Evolutionary conservation across 53 echinoderm and acorn worm species (phyloP).

Genomic region (Antedon mediterranea): DNA sequence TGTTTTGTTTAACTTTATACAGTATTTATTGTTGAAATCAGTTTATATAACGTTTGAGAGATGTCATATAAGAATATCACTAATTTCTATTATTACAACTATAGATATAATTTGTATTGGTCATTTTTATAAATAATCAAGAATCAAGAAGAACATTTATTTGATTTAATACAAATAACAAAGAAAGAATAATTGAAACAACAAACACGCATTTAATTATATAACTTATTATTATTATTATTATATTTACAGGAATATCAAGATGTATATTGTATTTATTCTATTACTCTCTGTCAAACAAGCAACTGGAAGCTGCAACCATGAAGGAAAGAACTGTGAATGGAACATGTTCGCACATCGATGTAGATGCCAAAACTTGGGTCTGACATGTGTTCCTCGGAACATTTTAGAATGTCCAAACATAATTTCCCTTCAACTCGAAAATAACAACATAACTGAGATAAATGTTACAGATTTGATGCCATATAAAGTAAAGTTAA

Average conservation of each 20-base stretch:
- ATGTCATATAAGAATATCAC: no score
- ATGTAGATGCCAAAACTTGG: background rate
- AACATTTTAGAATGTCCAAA: background rate
- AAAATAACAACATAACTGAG: background rate
- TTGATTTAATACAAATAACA: no score
- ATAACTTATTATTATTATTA: no score
- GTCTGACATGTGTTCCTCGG: background rate
- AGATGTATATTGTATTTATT: background rate
- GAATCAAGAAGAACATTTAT: no score
- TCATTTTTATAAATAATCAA: no score
- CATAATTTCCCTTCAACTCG: background rate
- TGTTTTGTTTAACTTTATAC: no score
- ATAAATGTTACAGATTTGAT: background rate
- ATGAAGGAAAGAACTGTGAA: background rate
- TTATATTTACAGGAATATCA: background rate
- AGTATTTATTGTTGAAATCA: no score
- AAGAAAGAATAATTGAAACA: no score
- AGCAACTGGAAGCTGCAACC: background rate
- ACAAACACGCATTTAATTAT: no score
- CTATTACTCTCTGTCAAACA: background rate
- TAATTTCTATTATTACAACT: no score
- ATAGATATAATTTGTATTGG: no score
- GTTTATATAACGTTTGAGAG: no score
- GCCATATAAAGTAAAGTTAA: background rate
- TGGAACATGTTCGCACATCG: background rate